A percentile compares a stretch with the other conserved stretches of the same genome.
Conservation (phyloP, 2,888 invertebrate genomes). For the Habrosyne pyritoides region DNA sequence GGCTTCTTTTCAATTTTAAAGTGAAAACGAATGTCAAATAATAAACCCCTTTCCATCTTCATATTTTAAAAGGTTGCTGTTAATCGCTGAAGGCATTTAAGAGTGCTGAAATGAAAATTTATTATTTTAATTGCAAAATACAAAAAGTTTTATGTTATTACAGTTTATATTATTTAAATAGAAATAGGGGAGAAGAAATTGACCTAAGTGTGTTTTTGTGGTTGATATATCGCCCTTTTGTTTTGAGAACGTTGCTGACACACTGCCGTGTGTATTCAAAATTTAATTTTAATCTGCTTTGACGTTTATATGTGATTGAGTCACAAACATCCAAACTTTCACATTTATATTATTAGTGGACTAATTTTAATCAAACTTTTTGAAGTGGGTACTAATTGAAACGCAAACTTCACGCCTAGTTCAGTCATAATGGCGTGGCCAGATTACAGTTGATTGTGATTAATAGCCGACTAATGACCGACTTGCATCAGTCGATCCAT, state of each 20-base stretch:
- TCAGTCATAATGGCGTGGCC: slow-evolving; percentile 3
- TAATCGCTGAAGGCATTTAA: not conserved
- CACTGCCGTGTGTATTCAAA: no score
- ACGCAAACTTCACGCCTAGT: slow-evolving; percentile 14
- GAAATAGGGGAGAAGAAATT: no score
- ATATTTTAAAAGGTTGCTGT: slow-evolving; percentile 1
- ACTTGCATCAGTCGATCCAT: slow-evolving; percentile 36
- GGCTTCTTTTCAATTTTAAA: slow-evolving; percentile 18
- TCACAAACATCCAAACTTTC: no score
- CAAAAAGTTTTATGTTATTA: no score
- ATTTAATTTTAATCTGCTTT: no score
- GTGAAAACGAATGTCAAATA: slow-evolving; percentile 10
- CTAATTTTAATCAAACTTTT: not conserved
- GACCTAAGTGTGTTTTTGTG: no score
- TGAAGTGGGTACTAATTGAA: slow-evolving; percentile 15
- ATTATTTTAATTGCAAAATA: not conserved
- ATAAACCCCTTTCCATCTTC: slow-evolving; percentile 11
- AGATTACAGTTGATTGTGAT: slow-evolving; percentile 50
- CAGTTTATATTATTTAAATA: no score
- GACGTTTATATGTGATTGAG: no score
- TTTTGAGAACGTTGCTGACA: no score
- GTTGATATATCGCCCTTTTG: no score
- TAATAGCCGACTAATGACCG: slow-evolving; percentile 45
- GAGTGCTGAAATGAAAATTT: not conserved
- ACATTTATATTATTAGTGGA: not conserved